Percentiles rank a stretch among this genome's conserved stretches.
Evolutionary conservation across 2,888 invertebrate species (phyloP).

Genomic region (Drosophila tanythrix): DNA sequence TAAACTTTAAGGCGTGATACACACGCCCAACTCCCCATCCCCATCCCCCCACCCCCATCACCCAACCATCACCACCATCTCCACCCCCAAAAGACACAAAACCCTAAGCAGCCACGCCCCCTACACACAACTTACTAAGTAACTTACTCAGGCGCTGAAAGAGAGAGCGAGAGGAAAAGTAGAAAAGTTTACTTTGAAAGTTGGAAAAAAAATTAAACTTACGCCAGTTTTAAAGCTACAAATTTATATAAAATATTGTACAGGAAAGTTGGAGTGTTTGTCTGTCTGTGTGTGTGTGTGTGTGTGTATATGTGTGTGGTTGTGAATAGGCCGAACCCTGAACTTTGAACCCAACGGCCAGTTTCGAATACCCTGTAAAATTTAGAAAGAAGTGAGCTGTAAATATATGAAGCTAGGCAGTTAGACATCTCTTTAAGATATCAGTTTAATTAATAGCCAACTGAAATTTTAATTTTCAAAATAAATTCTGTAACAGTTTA

Average conservation of each 20-base stretch:
- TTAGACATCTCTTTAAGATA: background rate
- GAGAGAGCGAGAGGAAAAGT: constrained; percentile 1
- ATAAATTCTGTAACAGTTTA: background rate
- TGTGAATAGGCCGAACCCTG: constrained; percentile 53
- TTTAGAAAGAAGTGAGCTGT: background rate
- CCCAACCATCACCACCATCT: background rate
- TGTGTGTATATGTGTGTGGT: constrained; percentile 18
- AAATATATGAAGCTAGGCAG: background rate
- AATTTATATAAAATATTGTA: constrained; percentile 68
- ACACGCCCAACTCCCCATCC: constrained; percentile 9
- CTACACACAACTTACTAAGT: constrained; percentile 43
- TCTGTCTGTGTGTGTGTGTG: constrained; percentile 12
- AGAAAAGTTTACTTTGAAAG: constrained; percentile 68
- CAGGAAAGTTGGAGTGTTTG: constrained; percentile 45
- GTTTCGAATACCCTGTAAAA: constrained; percentile 12
- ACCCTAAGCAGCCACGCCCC: constrained; percentile 16
- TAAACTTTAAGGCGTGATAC: constrained; percentile 69
- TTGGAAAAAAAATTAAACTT: constrained; percentile 67
- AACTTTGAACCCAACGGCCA: constrained; percentile 58
- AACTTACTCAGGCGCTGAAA: constrained; percentile 33
- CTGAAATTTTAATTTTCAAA: background rate
- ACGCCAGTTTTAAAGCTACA: constrained; percentile 73
- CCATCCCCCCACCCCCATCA: background rate
- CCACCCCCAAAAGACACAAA: background rate
- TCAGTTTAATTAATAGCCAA: background rate